Base-by-base conservation (phyloP, 2,888 invertebrate genomes). In the Furcula furcula region DNA sequence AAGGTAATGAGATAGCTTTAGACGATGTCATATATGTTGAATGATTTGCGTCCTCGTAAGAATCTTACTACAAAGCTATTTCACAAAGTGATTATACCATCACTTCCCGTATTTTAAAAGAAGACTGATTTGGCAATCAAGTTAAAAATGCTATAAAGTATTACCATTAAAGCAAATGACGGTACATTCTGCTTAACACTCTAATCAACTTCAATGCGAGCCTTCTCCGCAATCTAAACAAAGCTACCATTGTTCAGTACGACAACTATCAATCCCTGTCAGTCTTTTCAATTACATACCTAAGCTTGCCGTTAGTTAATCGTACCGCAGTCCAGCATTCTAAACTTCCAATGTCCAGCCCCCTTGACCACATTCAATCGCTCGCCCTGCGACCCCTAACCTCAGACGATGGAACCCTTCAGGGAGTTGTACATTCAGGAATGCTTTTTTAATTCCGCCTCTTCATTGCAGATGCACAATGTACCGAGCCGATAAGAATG, bases 351-450 rank as follows among this genome's bases (percentile, higher is more conserved):
- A 59, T 57, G 63, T 58, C 63, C 75, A 70, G 59, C 55, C 57
- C 63, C 58, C 34, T 36, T 62, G 65, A 78, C 84, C 82, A 63
- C 81, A 83, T 82, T 78, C 80, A 82, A 82, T 79, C 77, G 73
- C 45, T 35, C 57, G 40, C 55, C 72, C 72, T 71, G 65, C 71
- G 68, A n/a, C 75, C 78, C 73, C 75, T 44, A 23, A 54, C 57
- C 57, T 56, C 57, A 56, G 57, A 56, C 54, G 48, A 50, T 21
- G 54, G 45, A 75, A 64, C 68, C 69, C 75, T 71, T 69, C 53
- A 55, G 75, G 71, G 76, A 74, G 72, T 73, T 39, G 40, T 56
- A 57, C 54, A 65, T 72, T 62, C 61, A 58, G 57, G 66, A 62
- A 66, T 64, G 63, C 64, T 70, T 77, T 80, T 75, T 80, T 74